Evolutionary conservation across 92 coral and sea anemone species (phyloP), one percentile per base, ranked within the genome.

Genomic region (Phenganax stokvisi): DNA sequence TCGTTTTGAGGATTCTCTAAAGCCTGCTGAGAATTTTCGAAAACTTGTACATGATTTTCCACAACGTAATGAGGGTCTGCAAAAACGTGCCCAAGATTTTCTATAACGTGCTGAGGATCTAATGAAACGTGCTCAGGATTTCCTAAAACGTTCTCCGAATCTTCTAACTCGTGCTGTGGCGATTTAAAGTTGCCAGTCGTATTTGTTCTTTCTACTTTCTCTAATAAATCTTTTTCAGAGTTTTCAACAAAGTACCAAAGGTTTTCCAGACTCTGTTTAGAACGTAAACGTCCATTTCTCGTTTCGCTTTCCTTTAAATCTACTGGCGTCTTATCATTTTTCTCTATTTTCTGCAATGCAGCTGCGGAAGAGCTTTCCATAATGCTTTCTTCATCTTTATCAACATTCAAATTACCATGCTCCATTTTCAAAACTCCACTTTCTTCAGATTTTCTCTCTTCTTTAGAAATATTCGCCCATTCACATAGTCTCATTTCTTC

Each of bases 401-500:
- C 31, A 12, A 13, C 16, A 2, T 57, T 47, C 69, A 16, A 2
- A 54, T 74, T 13, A 8, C 64, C 59, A n/a, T 56, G 29, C 11
- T 7, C 57, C 56, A 51, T 37, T 37, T 51, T 57, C 1, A n/a
- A 15, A 54, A 53, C 79, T 56, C 12, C 67, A 7, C 37, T 25
- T 37, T 16, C 2, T 76, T 44, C 80, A 3, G 20, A 31, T 20
- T 74, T 25, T 54, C 29, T 27, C 9, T 1, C 3, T 27, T 76
- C 53, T 29, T 29, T 29, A 37, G 47, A 37, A 30, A 12, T 47
- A 6, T 6, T 51, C 77, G 86, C 81, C 97, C 96, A 92, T 44
- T 88, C 86, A 3, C 70, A 79, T 16, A 88, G 91, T 56, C 79
- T 78, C 17, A 84, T 87, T 72, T 89, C 92, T 67, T 92, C 97